These are phyloP conservation scores for Archaeoteleia sp. DNA, from an alignment of 2,888 invertebrate species.

Conservation along the genomic window DNA sequence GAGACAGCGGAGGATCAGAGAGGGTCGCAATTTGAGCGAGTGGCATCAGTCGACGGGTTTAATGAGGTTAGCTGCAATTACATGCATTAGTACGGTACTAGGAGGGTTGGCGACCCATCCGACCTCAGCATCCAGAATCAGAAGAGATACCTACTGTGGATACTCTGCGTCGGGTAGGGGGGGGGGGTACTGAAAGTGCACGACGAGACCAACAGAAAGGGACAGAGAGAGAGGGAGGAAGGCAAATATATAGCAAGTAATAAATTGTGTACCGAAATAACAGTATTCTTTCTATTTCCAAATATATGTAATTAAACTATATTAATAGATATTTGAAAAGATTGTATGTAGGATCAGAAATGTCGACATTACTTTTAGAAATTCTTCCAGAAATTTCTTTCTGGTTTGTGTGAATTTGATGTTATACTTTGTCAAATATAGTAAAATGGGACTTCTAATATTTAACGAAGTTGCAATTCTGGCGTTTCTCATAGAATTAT, in stretches of 20 bases:
- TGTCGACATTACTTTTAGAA: no score
- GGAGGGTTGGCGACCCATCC: conserved; percentile 62
- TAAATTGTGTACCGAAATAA: no score
- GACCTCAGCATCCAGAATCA: conserved; percentile 58
- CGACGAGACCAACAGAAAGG: conserved; percentile 6
- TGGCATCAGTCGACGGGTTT: conserved; percentile 70
- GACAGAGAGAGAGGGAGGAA: conserved; percentile 3
- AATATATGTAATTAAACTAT: no score
- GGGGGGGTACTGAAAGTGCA: conserved; percentile 36
- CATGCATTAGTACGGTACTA: conserved; percentile 71
- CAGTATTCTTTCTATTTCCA: not conserved
- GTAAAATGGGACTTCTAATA: no score
- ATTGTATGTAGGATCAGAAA: no score
- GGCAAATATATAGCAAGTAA: no score
- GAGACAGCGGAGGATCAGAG: conserved; percentile 47
- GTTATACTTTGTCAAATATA: no score
- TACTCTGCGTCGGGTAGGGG: conserved; percentile 35
- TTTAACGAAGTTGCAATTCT: no score
- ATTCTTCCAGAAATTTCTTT: no score
- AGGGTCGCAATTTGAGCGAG: conserved; percentile 67
- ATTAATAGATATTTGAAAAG: no score
- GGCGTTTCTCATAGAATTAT: no score
- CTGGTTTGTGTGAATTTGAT: no score
- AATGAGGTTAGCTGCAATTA: conserved; percentile 74
- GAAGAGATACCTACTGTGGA: conserved; percentile 55